Conservation (phyloP, 1,140 invertebrate species). For the Heliconius melpomene region DNA sequence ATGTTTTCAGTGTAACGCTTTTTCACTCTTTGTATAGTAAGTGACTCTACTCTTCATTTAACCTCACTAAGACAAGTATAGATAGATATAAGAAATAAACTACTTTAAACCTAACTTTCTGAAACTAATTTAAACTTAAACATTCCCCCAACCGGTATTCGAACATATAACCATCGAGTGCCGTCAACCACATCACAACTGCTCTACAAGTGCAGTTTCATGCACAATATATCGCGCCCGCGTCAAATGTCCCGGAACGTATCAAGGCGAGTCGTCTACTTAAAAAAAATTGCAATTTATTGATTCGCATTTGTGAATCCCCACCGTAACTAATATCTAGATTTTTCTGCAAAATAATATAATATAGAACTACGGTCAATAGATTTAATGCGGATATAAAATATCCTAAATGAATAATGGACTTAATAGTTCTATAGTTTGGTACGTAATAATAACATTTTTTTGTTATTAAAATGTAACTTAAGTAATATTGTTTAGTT, state of each 20-base stretch:
- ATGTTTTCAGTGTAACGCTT: too few relatives aligned
- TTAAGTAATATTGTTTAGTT: not conserved
- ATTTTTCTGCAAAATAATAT: slow-evolving; percentile 45
- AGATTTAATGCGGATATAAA: slow-evolving; percentile 38
- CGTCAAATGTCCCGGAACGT: slow-evolving; percentile 70
- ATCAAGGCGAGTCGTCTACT: slow-evolving; percentile 51
- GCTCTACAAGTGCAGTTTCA: slow-evolving; percentile 49
- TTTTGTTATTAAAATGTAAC: not conserved
- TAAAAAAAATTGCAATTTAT: slow-evolving; percentile 63
- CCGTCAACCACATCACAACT: not conserved
- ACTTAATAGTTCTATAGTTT: slow-evolving; percentile 11
- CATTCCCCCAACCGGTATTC: not conserved
- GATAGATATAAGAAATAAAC: too few relatives aligned
- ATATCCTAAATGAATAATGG: slow-evolving; percentile 27
- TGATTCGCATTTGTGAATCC: slow-evolving; percentile 27
- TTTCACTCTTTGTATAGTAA: too few relatives aligned
- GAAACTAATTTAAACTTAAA: not conserved
- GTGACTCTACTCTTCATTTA: too few relatives aligned
- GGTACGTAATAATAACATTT: not conserved
- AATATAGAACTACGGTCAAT: slow-evolving; percentile 41
- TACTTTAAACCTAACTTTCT: too few relatives aligned
- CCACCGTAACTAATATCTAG: slow-evolving; percentile 56
- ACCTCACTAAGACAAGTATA: too few relatives aligned
- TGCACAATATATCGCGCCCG: slow-evolving; percentile 64
- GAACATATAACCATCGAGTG: not conserved